Base-by-base conservation (phyloP, 2,797 vertebrate genomes). In the Synaphobranchus kaupii region DNA sequence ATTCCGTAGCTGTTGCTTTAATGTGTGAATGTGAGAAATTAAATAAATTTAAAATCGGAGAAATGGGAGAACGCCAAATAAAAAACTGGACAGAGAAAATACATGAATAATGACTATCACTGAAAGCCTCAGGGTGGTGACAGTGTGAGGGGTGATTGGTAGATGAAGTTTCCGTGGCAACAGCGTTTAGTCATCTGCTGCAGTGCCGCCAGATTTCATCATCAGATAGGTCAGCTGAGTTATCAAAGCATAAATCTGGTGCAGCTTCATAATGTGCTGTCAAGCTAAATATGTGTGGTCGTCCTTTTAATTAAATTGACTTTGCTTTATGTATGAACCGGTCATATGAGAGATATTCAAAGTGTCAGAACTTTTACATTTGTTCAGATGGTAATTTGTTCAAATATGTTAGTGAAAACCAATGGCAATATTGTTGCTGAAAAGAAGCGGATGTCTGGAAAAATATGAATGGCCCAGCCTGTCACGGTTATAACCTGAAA, bases 381-480 rank as follows among this genome's bases (percentile, higher is more conserved):
- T 44, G 12, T 73, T 34, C 31, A 39, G 28, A 73, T 34, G 6
- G 68, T 25, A 78, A 47, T 34, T 10, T 71, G 68, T 71, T n/a
- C 39, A 78, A 85, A 89, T 66, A 80, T 86, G 83, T 47, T 76
- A 50, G 86, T 85, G 50, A 54, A 68, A 87, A n/a, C n/a, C 44
- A 84, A 87, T 80, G 86, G 81, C 47, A 86, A 81, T 84, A 60
- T 28, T n/a, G 31, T 58, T n/a, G 47, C 80, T 31, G 58, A 15
- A 85, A 28, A 76, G 84, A 89, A 81, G 31, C 82, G 87, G 28
- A 3, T 25, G 81, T 86, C 84, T 54, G 1, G 56, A 85, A 71
- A 82, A 88, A 50, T 84, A 52, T 56, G 28, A 87, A 87, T 52
- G 86, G 50, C n/a, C 50, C 52, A 28, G 17, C 25, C 78, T 50